Percentiles rank a stretch among this genome's conserved stretches.
Conservation (phyloP, 1,140 invertebrate genomes). For the Caenorhabditis latens region DNA sequence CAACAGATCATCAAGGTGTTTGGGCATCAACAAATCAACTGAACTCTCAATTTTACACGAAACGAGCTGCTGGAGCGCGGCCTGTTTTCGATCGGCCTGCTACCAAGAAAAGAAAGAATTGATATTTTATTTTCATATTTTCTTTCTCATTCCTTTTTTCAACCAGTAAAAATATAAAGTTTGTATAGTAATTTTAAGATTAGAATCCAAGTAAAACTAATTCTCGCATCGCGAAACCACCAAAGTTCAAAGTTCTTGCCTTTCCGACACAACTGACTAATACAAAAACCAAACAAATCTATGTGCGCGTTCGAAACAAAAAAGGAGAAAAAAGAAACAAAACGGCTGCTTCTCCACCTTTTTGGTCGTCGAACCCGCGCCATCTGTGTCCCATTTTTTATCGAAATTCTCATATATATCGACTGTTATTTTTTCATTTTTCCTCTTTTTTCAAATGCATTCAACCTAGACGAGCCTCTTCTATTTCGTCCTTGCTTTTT, state of each 20-base stretch:
- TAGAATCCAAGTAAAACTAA: neutral
- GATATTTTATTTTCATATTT: neutral
- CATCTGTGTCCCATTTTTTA: neutral
- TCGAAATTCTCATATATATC: neutral
- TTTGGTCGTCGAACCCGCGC: neutral
- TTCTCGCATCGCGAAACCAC: neutral
- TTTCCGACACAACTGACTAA: neutral
- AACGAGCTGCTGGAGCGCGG: conserved; percentile 88
- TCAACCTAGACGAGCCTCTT: conserved; percentile 41
- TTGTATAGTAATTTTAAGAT: neutral
- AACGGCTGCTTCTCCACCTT: too few species aligned
- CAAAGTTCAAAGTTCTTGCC: conserved; percentile 36
- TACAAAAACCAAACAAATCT: conserved; percentile 32
- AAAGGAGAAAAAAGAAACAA: neutral
- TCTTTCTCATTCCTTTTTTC: neutral
- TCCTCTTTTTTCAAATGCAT: conserved; percentile 41
- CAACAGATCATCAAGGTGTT: conserved; percentile 95
- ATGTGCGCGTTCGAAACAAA: conserved; percentile 10
- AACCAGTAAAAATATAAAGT: neutral
- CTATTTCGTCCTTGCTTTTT: conserved; percentile 38
- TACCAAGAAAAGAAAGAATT: conserved; percentile 77
- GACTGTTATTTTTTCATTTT: neutral
- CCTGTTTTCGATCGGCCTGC: conserved; percentile 91
- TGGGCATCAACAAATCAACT: conserved; percentile 91
- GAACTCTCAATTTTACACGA: conserved; percentile 90